Evolutionary conservation across 2,113 vertebrate species (phyloP).

Genomic region (Capra hircus): DNA sequence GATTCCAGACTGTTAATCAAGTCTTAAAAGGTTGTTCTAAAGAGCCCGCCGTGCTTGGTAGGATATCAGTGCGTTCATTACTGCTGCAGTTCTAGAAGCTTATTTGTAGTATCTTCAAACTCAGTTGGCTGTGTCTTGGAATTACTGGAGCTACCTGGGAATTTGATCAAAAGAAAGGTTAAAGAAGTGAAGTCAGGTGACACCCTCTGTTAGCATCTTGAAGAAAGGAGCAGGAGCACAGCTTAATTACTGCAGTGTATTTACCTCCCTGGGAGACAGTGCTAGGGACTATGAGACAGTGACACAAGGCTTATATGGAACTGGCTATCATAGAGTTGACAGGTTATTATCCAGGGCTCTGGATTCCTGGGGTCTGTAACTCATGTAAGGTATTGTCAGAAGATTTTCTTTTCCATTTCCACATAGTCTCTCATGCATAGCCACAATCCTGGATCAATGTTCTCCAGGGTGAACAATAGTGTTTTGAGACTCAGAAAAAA

Average conservation of each 20-base stretch:
- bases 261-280: not conserved
- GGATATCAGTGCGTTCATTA: not conserved
- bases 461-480: not conserved
- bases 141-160: not conserved
- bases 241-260: not conserved
- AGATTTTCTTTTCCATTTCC: not conserved
- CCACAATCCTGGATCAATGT: not conserved
- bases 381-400: not conserved
- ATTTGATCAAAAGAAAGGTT: constrained; percentile 7
- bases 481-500: not conserved
- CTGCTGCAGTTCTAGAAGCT: not conserved
- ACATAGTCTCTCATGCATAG: rapidly evolving
- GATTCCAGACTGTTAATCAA: not conserved
- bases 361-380: not conserved
- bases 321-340: not conserved
- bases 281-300: not conserved
- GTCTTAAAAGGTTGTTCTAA: not conserved
- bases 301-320: not conserved
- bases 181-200: not conserved
- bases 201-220: not conserved
- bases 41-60: not conserved
- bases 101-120: not conserved
- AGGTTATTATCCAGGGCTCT: not conserved
- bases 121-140: not conserved
- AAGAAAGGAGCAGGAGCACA: not conserved